These are phyloP conservation scores for Uloborus diversus DNA, from an alignment of 1,140 invertebrate genomes.

Conservation along the genomic window DNA sequence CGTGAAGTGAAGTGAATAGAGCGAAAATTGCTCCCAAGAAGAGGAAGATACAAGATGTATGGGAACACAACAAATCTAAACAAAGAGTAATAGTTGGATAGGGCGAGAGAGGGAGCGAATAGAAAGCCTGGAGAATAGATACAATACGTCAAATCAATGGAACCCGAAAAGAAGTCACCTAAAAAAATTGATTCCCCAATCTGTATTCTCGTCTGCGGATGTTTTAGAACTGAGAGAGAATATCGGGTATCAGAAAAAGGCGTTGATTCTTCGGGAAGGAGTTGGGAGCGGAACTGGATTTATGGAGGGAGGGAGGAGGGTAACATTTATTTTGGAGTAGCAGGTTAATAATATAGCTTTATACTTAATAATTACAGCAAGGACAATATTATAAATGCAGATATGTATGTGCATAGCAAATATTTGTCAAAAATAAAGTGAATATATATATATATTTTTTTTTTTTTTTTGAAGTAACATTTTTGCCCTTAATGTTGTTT, in stretches of 20 bases:
- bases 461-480: too few relatives aligned
- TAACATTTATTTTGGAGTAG: constrained; percentile 1
- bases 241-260: constrained; percentile 24
- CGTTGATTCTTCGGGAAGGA: constrained; percentile 37
- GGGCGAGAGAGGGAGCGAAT: constrained; percentile 14
- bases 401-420: too few relatives aligned
- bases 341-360: too few relatives aligned
- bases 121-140: constrained; percentile 9
- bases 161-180: neutral
- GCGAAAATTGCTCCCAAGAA: constrained; percentile 2
- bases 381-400: too few relatives aligned
- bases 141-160: constrained; percentile 43
- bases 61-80: neutral
- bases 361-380: too few relatives aligned
- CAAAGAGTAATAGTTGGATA: neutral
- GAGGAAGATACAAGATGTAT: neutral
- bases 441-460: too few relatives aligned
- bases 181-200: constrained; percentile 49
- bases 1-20: too few relatives aligned
- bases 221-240: neutral
- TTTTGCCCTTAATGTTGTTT: too few relatives aligned
- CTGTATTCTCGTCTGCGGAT: constrained; percentile 4
- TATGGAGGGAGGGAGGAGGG: neutral
- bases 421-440: too few relatives aligned
- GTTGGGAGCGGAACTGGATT: neutral